Percentiles rank a stretch among this genome's conserved stretches.
Conservation (phyloP, 2,797 vertebrate species). For the Limosa lapponica region DNA sequence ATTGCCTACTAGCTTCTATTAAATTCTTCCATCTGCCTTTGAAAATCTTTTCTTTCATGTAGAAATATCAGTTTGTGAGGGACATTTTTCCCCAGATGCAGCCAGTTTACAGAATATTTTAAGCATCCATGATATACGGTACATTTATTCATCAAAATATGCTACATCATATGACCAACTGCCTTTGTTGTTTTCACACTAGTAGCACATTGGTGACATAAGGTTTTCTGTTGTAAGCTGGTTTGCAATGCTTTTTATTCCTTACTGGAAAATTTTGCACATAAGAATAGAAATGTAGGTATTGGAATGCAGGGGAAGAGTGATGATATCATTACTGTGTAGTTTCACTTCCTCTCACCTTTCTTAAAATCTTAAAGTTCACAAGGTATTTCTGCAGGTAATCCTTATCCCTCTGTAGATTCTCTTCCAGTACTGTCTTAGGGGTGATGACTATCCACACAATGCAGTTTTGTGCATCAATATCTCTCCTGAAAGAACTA, state of each 20-base stretch:
- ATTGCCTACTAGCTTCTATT: neutral
- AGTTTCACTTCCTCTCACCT: neutral
- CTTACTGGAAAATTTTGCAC: neutral
- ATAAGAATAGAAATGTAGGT: neutral
- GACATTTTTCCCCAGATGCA: neutral
- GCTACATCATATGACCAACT: neutral
- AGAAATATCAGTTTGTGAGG: neutral
- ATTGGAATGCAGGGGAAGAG: neutral
- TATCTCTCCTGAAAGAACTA: neutral
- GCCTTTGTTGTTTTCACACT: neutral
- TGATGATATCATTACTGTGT: neutral
- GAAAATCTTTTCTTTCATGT: neutral
- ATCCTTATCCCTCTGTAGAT: neutral
- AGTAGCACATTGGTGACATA: neutral
- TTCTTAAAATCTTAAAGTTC: neutral
- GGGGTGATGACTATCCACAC: rapidly evolving
- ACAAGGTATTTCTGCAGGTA: neutral
- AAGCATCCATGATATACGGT: neutral
- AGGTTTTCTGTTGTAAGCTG: neutral
- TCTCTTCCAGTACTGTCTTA: neutral
- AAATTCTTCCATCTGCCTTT: neutral
- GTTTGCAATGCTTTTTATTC: neutral
- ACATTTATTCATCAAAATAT: neutral
- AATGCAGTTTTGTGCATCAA: neutral
- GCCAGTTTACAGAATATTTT: neutral